Evolutionary conservation across 1,140 invertebrate species (phyloP).

Genomic region (Probaryconus sp.): DNA sequence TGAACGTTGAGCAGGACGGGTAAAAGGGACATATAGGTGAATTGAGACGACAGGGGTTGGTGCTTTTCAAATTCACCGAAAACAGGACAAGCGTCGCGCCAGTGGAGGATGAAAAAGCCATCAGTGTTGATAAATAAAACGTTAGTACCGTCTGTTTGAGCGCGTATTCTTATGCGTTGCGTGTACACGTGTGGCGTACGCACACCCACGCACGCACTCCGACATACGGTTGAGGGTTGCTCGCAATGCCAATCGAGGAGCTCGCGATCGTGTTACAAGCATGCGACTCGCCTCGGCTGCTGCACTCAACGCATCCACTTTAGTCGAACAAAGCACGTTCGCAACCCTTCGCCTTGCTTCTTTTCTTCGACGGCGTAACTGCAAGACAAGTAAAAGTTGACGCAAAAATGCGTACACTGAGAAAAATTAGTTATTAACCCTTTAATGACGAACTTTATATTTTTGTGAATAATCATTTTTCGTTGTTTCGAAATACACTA

Average conservation of each 20-base stretch:
- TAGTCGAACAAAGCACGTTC: constrained; percentile 69
- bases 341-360: constrained; percentile 49
- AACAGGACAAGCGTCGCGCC: constrained; percentile 64
- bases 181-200: no score
- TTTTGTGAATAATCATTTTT: no score
- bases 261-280: constrained; percentile 56
- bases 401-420: constrained; percentile 6
- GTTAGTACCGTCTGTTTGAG: constrained; percentile 68
- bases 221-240: constrained; percentile 37
- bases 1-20: not conserved
- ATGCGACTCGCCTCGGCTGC: constrained; percentile 29
- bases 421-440: no score
- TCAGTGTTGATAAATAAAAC: constrained; percentile 76
- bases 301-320: constrained; percentile 66
- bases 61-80: constrained; percentile 66
- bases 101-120: constrained; percentile 70
- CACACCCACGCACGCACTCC: constrained; percentile 43
- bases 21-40: constrained; percentile 40
- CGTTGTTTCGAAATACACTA: no score
- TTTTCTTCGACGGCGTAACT: constrained; percentile 46
- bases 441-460: no score
- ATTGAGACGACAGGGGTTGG: constrained; percentile 45
- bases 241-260: constrained; percentile 42
- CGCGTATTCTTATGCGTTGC: constrained; percentile 67
- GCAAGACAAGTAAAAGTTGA: constrained; percentile 65